phyloP scores from a whole-genome alignment of 2,113 vertebrate species.

The Lota lota region DNA sequence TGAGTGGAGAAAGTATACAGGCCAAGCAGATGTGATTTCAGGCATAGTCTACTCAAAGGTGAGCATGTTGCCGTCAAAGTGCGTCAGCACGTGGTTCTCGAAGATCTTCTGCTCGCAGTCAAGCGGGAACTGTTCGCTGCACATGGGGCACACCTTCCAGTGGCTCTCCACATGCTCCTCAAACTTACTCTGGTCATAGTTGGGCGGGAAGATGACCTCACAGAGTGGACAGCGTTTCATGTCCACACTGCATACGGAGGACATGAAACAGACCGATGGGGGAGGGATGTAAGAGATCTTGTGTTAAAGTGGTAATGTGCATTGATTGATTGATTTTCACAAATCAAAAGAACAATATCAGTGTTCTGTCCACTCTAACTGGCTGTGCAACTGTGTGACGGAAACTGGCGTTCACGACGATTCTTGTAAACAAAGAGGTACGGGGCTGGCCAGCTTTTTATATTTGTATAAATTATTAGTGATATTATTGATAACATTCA shows the following conservation, averaged over 20 bases:
- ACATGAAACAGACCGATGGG: background rate
- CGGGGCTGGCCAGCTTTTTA: no score
- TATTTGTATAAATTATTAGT: no score
- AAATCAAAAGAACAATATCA: no score
- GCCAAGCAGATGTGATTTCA: constrained; percentile 17
- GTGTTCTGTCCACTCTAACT: no score
- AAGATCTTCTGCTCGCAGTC: constrained; percentile 94
- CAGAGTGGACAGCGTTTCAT: constrained; percentile 95
- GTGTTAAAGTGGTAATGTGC: constrained; percentile 22
- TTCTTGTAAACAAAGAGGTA: no score
- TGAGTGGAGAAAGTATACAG: constrained; percentile 44
- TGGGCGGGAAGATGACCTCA: constrained; percentile 93
- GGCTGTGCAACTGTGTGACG: no score
- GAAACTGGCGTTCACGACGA: no score
- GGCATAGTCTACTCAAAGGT: constrained; percentile 79
- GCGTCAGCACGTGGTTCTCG: constrained; percentile 93
- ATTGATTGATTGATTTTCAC: no score
- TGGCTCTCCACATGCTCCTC: constrained; percentile 97
- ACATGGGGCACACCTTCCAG: constrained; percentile 99
- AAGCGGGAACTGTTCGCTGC: constrained; percentile 93
- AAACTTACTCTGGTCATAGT: constrained; percentile 96
- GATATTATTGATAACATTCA: no score
- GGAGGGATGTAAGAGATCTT: constrained; percentile 11
- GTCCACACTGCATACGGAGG: constrained; percentile 74
- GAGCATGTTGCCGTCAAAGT: constrained; percentile 87